phyloP scores from a whole-genome alignment of 2,113 vertebrate genomes.

The Rhinolophus ferrumequinum region DNA sequence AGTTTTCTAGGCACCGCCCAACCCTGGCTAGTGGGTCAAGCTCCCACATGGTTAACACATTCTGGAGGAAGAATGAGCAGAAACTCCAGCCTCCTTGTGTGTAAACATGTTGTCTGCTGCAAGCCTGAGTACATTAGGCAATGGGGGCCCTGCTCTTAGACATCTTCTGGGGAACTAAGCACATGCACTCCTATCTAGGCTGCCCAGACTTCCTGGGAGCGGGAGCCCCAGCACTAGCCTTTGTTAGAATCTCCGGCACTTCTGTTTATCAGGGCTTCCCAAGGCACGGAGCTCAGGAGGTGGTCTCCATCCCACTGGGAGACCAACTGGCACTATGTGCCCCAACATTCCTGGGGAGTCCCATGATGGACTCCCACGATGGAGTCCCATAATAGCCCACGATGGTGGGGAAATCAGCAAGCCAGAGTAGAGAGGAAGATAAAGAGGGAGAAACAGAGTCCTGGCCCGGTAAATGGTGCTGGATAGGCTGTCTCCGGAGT shows the following conservation, averaged over 20 bases:
- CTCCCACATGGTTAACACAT: neutral
- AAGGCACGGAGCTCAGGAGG: neutral
- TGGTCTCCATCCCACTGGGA: neutral
- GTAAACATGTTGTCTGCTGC: neutral
- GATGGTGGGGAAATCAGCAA: neutral
- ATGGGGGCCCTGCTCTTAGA: neutral
- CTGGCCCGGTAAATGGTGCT: neutral
- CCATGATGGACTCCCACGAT: too few species aligned
- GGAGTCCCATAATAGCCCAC: too few species aligned
- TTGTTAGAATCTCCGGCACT: neutral
- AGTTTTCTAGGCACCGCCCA: neutral
- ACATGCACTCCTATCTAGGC: neutral
- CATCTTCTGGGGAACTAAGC: neutral
- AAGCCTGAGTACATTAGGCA: neutral
- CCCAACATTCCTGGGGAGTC: neutral
- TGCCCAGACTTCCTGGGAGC: neutral
- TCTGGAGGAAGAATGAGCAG: neutral
- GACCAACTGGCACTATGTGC: neutral
- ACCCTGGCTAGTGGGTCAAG: neutral
- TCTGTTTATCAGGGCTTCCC: neutral
- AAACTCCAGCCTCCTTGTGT: neutral
- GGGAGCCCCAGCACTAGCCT: neutral
- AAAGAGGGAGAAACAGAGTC: neutral
- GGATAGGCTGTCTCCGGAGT: neutral
- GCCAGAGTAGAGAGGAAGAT: neutral